Evolutionary conservation across 2,113 vertebrate genomes (phyloP).

Genomic region (Meles meles): DNA sequence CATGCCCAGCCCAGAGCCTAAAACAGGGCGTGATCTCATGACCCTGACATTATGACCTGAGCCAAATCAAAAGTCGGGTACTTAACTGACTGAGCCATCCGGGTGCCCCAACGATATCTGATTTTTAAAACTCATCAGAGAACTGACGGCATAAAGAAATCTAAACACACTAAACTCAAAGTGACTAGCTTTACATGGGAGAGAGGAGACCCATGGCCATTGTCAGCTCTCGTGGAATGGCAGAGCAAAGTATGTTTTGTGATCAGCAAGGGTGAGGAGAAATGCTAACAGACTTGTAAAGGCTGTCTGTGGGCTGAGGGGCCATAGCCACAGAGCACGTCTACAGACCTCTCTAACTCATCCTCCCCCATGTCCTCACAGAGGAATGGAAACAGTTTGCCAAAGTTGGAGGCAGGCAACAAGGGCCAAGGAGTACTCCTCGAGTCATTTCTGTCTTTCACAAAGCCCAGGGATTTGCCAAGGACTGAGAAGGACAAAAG

Average conservation of each 20-base stretch:
- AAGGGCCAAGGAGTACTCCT: background rate
- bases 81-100: background rate
- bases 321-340: rapidly evolving
- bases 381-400: background rate
- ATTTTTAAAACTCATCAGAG: background rate
- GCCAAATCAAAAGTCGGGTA: background rate
- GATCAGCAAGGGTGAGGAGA: rapidly evolving
- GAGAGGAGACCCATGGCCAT: background rate
- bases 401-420: background rate
- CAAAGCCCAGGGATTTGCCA: background rate
- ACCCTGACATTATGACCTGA: background rate
- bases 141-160: background rate
- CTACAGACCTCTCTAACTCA: background rate
- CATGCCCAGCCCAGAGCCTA: background rate
- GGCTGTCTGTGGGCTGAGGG: background rate
- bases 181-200: background rate
- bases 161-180: background rate
- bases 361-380: background rate
- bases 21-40: background rate
- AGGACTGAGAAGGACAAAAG: background rate
- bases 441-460: background rate
- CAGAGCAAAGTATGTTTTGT: background rate
- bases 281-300: too few relatives aligned
- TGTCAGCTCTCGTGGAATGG: background rate
- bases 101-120: background rate